Base-by-base conservation (phyloP, 2,888 invertebrate genomes). In the Tribolium freemani region DNA sequence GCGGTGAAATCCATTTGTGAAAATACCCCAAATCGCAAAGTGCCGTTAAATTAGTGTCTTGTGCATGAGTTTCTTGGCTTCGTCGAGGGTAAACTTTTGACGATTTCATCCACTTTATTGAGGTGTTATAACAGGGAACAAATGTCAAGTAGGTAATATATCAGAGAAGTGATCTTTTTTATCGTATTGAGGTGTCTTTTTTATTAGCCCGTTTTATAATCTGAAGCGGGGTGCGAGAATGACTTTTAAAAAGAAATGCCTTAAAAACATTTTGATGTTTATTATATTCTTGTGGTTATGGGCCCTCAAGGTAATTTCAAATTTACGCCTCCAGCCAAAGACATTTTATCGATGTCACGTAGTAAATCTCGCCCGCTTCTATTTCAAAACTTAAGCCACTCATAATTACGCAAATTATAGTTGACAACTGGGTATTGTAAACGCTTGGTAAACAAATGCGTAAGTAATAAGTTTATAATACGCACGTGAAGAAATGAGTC, bases 231-330 rank as follows among this genome's bases (percentile, higher is more conserved):
- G 80, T 78, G 79, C 80, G 72, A 76, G 71, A 80, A 81, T 78
- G 82, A 83, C 83, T 83, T 83, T 82, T 83, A 83, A 83, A 83
- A 83, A 81, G 82, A 82, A 83, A 82, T 79, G 82, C 81, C 78
- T 79, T 80, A 79, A 80, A 81, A 81, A 81, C 81, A 78, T 81
- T 80, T 78, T 81, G 81, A 79, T 83, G 82, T 83, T 83, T 83
- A 82, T 83, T 83, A 83, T 83, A 83, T 83, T 83, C 79, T 80
- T 77, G 81, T 76, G 79, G 82, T 83, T 82, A 82, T 81, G 77
- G 75, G 30, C 13, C 77, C 76, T 73, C 74, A 75, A 73, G 68
- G 81, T 81, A 82, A 82, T 83, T 82, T 81, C 77, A 76, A 77
- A 81, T 83, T 83, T 83, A 83, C 81, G 81, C 30, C 50, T 58